These are phyloP conservation scores for Dynastes maya DNA, from an alignment of 2,888 invertebrate species.

Conservation along the genomic window DNA sequence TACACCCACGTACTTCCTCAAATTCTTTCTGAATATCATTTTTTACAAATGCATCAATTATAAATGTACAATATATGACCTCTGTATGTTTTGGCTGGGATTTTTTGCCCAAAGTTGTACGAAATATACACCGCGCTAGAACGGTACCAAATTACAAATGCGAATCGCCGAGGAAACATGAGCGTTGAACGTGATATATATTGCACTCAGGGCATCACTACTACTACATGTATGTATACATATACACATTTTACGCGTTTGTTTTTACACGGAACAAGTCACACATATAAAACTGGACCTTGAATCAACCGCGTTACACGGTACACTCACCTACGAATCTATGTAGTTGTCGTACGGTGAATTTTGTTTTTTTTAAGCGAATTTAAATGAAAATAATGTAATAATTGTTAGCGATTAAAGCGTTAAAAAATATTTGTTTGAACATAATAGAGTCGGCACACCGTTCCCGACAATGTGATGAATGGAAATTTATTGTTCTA, in stretches of 20 bases:
- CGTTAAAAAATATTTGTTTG: conserved; percentile 25
- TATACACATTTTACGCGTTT: not conserved
- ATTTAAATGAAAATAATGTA: conserved; percentile 16
- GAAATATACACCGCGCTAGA: too few relatives aligned
- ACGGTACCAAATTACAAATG: too few relatives aligned
- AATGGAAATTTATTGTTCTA: not conserved
- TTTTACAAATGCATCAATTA: too few relatives aligned
- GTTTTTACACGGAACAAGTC: not conserved
- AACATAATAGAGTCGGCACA: conserved; percentile 5
- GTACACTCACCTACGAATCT: conserved; percentile 25
- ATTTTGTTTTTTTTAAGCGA: conserved; percentile 10
- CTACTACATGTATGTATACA: not conserved
- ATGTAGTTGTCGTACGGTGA: not conserved
- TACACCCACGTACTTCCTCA: too few relatives aligned
- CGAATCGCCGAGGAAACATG: conserved; percentile 4
- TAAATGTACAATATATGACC: too few relatives aligned
- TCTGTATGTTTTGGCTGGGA: too few relatives aligned
- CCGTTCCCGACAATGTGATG: not conserved
- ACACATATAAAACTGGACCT: conserved; percentile 20
- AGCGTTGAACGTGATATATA: conserved; percentile 1
- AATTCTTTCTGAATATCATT: too few relatives aligned
- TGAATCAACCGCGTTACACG: conserved; percentile 12
- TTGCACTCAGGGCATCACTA: not conserved
- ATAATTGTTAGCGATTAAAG: conserved; percentile 24
- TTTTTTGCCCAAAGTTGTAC: too few relatives aligned